Percentiles rank a stretch among this genome's conserved stretches.
Evolutionary conservation across 1,140 invertebrate species (phyloP).

Genomic region (Drosophila tristis): DNA sequence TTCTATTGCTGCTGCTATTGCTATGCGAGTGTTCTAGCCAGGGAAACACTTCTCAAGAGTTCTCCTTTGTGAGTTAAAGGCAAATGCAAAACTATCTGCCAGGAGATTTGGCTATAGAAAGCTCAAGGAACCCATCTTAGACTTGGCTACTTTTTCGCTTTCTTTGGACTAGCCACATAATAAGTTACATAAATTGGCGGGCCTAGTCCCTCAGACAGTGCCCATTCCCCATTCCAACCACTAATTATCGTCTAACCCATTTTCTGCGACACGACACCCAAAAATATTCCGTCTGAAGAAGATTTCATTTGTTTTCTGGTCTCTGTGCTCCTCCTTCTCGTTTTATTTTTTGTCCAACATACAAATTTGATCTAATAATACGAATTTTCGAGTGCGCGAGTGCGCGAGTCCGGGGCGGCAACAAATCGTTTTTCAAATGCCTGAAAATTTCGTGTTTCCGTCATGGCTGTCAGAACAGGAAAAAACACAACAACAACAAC

Average conservation of each 20-base stretch:
- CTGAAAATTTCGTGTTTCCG: conserved; percentile 62
- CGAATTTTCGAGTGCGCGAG: conserved; percentile 15
- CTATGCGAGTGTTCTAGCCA: conserved; percentile 5
- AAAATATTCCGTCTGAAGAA: conserved; percentile 25
- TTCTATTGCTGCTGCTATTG: conserved; percentile 6
- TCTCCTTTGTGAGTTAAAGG: background rate
- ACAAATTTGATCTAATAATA: conserved; percentile 65
- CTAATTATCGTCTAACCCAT: conserved; percentile 40
- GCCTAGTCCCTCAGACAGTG: conserved; percentile 33
- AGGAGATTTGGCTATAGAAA: no score
- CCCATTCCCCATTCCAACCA: conserved; percentile 9
- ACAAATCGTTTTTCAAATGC: conserved; percentile 73
- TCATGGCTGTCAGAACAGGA: conserved; percentile 58
- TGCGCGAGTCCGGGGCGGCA: background rate
- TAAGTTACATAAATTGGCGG: conserved; percentile 40
- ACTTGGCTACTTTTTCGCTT: no score
- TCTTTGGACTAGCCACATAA: no score
- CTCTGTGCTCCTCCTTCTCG: background rate
- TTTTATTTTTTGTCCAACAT: conserved; percentile 39
- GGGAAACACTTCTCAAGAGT: background rate
- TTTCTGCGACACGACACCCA: background rate
- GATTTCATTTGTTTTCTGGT: conserved; percentile 8
- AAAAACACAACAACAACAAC: background rate
- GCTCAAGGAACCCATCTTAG: no score
- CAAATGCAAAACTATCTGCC: background rate